Evolutionary conservation across 2,113 vertebrate genomes (phyloP), one percentile per base, ranked within the genome.

Genomic region (Echinops telfairi): DNA sequence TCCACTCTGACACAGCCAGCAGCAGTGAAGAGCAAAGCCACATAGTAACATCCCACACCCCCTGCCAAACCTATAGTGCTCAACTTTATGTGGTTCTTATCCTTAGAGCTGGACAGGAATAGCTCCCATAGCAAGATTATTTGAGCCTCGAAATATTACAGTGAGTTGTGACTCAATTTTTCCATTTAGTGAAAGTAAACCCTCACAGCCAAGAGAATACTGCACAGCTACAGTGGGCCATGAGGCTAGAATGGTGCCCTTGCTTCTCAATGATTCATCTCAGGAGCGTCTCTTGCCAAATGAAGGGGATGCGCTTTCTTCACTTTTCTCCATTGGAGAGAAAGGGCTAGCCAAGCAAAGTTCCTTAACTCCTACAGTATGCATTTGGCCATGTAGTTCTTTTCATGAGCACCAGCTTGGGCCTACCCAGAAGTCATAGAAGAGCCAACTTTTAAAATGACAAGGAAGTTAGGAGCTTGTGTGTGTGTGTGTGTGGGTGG

Each of bases 11-110:
- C 92, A 92, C 98, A 97, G 60, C 98, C 98, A 3, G 97, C 93
- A 15, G 97, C 19, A 22, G 98, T 99, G 95, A 99, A 99, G 91
- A 99, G 10, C 47, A 53, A 53, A 53, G 12, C 2, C 47, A 53
- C 47, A 53, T 11, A 53, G 47, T 53, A 53, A 53, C 5, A 2
- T 11, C 47, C 47, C 47, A 53, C 5, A 53, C 47, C 47, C 40
- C 3, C 40, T 40, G 40, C 40, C 3, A 40, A 40, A 40, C 40
- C 5, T 53, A 53, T 53, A 12, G 47, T 22, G 16, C 47, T 4
- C 40, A 78, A 17, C 47, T 77, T 16, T 77, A 36, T 40, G 76
- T 78, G 6, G 6, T 43, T 27, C 23, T 47, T 6, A 78, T 31
- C 25, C 31, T 47, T 77, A 57, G 75, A 77, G 6, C 53, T 84